Base-by-base conservation (phyloP, 1,140 invertebrate species). In the Meloidogyne floridensis region DNA sequence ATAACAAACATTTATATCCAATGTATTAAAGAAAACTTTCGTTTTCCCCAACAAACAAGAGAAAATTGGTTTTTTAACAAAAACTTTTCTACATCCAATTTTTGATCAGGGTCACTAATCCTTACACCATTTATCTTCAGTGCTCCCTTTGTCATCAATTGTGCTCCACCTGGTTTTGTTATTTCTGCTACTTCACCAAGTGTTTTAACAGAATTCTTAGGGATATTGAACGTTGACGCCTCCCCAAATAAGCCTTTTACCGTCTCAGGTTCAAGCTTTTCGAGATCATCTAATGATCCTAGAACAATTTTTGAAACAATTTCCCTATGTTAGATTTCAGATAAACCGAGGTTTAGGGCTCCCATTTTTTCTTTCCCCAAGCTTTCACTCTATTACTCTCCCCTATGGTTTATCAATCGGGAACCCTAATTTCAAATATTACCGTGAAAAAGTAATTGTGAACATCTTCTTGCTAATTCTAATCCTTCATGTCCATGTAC, bases 401-500 rank as follows among this genome's bases (percentile, higher is more conserved):
- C 32, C 32, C 32, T 32, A 32, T 32, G 32, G 32, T 32, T 0
- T 32, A 32, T 32, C 32, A 32, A 32, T 32, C 32, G 32, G 32
- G 32, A 32, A 32, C 32, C 1, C 32, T 32, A 2, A 32, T 32
- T 8, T 18, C 11, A 59, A 18, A 20, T 59, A 77, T 47, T 80
- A 85, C 84, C 86, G 7, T 85, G 54, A 69, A 90, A 89, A 20
- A 89, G 59, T 65, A 87, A 83, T 54, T 84, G 82, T 15, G 89
- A 84, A 56, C 87, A 89, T 51, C 73, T 75, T 43, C 65, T 51
- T 10, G 88, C 88, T 18, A 72, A 79, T 53, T 88, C 72, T 5
- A 89, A 56, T 6, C 83, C 89, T 4, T 80, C 77, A 79, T 75
- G 11, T 42, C 88, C 88, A 76, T 89, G 88, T 2, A 89, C 88